A percentile compares a stretch with the other conserved stretches of the same genome.
These are phyloP conservation scores for Pocillopora grandis DNA, from an alignment of 92 coral and sea anemone species.

Conservation along the genomic window DNA sequence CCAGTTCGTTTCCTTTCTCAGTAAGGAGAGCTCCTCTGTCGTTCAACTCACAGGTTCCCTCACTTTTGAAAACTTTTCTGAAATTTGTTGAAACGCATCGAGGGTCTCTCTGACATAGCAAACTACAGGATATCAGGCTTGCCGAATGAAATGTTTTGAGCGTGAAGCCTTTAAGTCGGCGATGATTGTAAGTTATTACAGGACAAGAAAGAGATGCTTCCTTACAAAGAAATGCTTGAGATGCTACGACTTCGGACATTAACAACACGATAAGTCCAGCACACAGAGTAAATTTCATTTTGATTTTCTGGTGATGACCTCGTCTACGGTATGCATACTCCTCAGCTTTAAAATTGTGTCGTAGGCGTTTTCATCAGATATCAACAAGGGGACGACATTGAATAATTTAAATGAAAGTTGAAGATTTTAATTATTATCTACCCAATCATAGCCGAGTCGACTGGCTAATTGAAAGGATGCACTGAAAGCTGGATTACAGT, in stretches of 20 bases:
- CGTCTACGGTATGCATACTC: background rate
- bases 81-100: background rate
- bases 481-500: no score
- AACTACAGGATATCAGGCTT: no score
- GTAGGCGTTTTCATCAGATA: no score
- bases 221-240: background rate
- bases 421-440: background rate
- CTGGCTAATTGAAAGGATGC: no score
- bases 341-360: background rate
- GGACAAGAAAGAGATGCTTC: slow-evolving; percentile 1
- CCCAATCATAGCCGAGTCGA: no score
- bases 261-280: background rate
- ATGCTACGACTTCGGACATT: background rate
- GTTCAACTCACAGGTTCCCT: background rate
- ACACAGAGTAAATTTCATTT: background rate
- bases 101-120: background rate
- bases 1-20: background rate
- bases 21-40: background rate
- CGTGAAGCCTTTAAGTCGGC: background rate
- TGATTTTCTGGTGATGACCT: background rate
- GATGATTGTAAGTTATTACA: slow-evolving; percentile 6
- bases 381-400: background rate
- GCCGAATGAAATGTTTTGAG: no score
- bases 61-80: background rate
- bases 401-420: background rate